These are phyloP conservation scores for Scomber colias DNA, from an alignment of 2,113 vertebrate genomes.

Conservation along the genomic window DNA sequence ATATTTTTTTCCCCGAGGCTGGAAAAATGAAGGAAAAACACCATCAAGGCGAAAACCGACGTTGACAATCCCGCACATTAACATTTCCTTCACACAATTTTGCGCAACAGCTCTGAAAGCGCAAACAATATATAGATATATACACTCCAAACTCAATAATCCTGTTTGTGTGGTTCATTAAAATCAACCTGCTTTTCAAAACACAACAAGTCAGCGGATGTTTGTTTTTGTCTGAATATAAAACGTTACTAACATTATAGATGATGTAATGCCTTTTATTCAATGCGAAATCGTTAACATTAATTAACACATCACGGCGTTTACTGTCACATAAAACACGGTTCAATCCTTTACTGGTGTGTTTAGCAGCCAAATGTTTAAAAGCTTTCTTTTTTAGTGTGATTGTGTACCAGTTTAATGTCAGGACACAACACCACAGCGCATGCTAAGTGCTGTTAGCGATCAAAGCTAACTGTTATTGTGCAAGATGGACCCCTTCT, in stretches of 20 bases:
- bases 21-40: constrained; percentile 33
- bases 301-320: constrained; percentile 11
- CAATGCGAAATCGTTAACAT: constrained; percentile 47
- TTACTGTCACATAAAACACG: not conserved
- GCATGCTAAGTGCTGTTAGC: constrained; percentile 71
- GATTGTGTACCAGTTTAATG: constrained; percentile 18
- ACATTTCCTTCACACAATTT: constrained; percentile 60
- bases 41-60: constrained; percentile 23
- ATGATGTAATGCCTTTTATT: constrained; percentile 75
- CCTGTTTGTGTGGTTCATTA: not conserved
- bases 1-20: not conserved
- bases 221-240: constrained; percentile 13
- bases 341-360: not conserved
- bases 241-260: constrained; percentile 27
- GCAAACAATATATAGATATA: constrained; percentile 7
- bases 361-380: not conserved
- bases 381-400: not conserved
- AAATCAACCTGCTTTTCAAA: not conserved
- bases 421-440: constrained; percentile 45
- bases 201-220: constrained; percentile 11
- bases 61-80: constrained; percentile 40
- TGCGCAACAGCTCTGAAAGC: constrained; percentile 40
- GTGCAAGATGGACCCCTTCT: constrained; percentile 87
- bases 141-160: constrained; percentile 26
- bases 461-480: constrained; percentile 77